Percentiles rank a stretch among this genome's conserved stretches.
phyloP scores from a whole-genome alignment of 2,797 vertebrate genomes.

The Linurgus olivaceus region DNA sequence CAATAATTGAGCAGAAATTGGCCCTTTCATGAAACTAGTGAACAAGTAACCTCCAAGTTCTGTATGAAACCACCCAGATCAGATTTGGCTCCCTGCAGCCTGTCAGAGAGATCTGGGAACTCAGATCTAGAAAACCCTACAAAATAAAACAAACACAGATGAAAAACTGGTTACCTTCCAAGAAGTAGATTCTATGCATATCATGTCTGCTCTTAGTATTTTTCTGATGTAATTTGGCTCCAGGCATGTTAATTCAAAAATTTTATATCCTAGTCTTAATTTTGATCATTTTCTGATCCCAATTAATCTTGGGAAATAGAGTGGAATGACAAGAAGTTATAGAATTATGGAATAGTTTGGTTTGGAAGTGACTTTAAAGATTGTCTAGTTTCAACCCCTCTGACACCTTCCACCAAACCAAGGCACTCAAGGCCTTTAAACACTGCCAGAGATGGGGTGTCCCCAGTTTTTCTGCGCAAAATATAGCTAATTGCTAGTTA shows the following conservation, averaged over 20 bases:
- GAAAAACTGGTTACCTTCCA: not conserved
- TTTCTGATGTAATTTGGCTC: not conserved
- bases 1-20: not conserved
- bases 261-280: not conserved
- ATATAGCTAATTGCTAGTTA: not conserved
- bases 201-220: not conserved
- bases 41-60: not conserved
- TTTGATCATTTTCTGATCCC: not conserved
- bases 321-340: not conserved
- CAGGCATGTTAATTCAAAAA: not conserved
- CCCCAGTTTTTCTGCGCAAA: not conserved
- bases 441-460: not conserved
- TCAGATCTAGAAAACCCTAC: not conserved
- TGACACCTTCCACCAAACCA: not conserved
- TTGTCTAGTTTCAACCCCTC: not conserved
- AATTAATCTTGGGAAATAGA: not conserved
- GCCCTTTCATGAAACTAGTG: not conserved
- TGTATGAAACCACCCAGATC: not conserved
- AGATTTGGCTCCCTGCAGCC: not conserved
- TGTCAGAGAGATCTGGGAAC: not conserved
- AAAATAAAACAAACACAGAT: not conserved
- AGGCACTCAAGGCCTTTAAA: not conserved
- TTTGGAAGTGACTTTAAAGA: not conserved
- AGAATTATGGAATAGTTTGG: not conserved
- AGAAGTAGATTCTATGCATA: fast-evolving